Conservation (phyloP, 2,113 vertebrate genomes). For the Bufo bufo region DNA sequence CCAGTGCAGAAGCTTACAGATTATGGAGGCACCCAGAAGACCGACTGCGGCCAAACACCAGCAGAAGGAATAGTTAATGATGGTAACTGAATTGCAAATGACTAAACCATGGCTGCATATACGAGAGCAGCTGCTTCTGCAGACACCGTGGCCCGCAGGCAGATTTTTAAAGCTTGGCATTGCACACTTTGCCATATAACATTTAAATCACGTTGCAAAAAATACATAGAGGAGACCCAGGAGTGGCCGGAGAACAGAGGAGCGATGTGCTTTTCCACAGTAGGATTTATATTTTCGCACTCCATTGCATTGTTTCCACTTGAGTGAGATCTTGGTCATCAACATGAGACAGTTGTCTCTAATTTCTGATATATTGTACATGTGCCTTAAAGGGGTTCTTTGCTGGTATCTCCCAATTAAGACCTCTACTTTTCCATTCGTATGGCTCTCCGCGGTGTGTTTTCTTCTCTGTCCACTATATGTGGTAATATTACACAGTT, state of each 20-base stretch:
- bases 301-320: background rate
- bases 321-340: too few relatives aligned
- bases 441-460: too few relatives aligned
- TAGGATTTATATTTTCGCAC: background rate
- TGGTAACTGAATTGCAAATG: background rate
- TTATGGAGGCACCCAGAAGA: background rate
- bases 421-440: too few relatives aligned
- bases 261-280: background rate
- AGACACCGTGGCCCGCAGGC: background rate
- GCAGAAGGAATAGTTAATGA: conserved; percentile 25
- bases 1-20: background rate
- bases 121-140: background rate
- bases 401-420: too few relatives aligned
- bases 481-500: too few relatives aligned
- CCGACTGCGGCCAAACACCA: background rate
- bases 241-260: background rate
- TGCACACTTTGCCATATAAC: background rate
- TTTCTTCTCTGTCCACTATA: too few relatives aligned
- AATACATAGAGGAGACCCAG: background rate
- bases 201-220: background rate
- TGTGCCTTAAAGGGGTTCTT: too few relatives aligned
- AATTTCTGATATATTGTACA: background rate
- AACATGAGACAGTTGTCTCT: background rate
- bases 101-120: background rate
- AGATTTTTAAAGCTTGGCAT: background rate